Evolutionary conservation across 53 echinoderm and acorn worm genomes (phyloP).

Genomic region (Holothuria scabra): DNA sequence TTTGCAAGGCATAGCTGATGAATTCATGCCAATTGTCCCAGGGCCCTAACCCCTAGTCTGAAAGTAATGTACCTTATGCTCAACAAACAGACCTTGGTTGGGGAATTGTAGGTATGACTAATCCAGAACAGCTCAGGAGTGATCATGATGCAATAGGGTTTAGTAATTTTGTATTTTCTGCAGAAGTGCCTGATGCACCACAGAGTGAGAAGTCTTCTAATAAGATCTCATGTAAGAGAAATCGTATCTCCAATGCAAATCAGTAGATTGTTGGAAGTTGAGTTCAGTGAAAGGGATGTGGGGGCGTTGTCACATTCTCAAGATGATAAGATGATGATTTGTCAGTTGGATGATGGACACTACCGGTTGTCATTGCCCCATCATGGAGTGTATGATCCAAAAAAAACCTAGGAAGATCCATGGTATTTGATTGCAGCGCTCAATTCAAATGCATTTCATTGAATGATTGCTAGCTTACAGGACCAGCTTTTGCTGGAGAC

Average conservation of each 20-base stretch:
- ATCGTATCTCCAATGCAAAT: not conserved
- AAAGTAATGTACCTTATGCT: not conserved
- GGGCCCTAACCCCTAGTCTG: conserved; percentile 15
- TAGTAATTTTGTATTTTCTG: not conserved
- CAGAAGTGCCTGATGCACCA: not conserved
- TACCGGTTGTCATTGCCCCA: conserved; percentile 8
- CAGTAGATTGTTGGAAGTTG: not conserved
- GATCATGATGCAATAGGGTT: not conserved
- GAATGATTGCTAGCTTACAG: no score
- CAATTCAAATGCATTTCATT: no score
- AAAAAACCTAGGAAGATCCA: not conserved
- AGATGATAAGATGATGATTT: not conserved
- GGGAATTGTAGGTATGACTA: conserved; percentile 9
- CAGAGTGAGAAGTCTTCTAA: not conserved
- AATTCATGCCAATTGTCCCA: not conserved
- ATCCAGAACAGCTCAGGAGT: not conserved
- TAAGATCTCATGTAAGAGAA: not conserved
- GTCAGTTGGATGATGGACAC: not conserved
- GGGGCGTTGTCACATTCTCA: not conserved
- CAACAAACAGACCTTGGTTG: conserved; percentile 30
- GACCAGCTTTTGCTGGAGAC: no score
- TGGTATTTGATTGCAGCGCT: no score
- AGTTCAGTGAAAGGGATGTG: not conserved
- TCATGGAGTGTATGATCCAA: not conserved
- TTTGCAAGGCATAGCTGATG: no score